A percentile compares a stretch with the other conserved stretches of the same genome.
phyloP scores from a whole-genome alignment of 2,797 vertebrate genomes.

The Euthynnus affinis region DNA sequence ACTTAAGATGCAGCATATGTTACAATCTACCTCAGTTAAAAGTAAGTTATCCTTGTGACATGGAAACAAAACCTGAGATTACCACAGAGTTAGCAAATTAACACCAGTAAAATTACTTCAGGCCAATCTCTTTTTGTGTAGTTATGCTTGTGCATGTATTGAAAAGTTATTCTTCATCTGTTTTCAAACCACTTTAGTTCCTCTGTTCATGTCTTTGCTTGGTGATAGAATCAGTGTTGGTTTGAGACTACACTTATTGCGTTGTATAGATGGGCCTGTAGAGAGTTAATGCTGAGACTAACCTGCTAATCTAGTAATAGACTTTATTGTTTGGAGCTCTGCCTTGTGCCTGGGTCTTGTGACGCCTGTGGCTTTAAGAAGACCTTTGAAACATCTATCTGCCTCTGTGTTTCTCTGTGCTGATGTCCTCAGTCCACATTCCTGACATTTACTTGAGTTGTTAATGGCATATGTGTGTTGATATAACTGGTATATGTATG shows the following conservation, averaged over 20 bases:
- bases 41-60: neutral
- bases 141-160: neutral
- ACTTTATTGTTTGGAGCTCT: slow-evolving; percentile 13
- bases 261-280: slow-evolving; percentile 3
- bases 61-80: slow-evolving; percentile 7
- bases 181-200: neutral
- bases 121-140: neutral
- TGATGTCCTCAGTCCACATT: slow-evolving; percentile 10
- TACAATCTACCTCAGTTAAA: neutral
- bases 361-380: slow-evolving; percentile 44
- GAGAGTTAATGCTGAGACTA: slow-evolving; percentile 21
- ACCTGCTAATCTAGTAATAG: slow-evolving; percentile 28
- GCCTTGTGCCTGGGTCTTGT: slow-evolving; percentile 52
- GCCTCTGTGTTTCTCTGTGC: neutral
- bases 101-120: too few species aligned
- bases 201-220: neutral
- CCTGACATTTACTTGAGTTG: slow-evolving; percentile 29
- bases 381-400: slow-evolving; percentile 18
- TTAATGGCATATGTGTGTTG: slow-evolving; percentile 20
- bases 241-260: neutral
- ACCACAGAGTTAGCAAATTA: neutral
- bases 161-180: neutral
- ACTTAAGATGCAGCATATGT: neutral
- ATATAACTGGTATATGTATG: slow-evolving; percentile 4
- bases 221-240: neutral